Evolutionary conservation across 2,797 vertebrate genomes (phyloP).

Genomic region (Anguilla obscura): DNA sequence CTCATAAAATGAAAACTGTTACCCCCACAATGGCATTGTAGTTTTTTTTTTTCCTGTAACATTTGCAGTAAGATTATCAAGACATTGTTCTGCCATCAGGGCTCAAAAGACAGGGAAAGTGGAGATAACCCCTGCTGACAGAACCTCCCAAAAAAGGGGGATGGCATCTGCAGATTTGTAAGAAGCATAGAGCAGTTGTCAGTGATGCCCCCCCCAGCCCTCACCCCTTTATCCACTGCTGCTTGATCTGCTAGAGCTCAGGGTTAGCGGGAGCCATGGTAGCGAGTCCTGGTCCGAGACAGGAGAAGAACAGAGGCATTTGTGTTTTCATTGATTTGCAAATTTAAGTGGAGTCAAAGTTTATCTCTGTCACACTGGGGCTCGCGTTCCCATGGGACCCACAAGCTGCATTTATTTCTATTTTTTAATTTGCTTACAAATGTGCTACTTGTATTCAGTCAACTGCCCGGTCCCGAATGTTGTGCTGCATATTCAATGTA

Average conservation of each 20-base stretch:
- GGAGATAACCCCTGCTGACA: not conserved
- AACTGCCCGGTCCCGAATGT: not conserved
- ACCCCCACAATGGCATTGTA: not conserved
- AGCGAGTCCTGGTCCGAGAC: not conserved
- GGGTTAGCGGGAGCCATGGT: not conserved
- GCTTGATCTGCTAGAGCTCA: constrained; percentile 17
- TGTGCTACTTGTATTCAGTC: not conserved
- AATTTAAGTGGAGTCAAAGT: constrained; percentile 36
- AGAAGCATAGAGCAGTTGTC: constrained; percentile 4
- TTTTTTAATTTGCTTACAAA: not conserved
- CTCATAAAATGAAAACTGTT: not conserved
- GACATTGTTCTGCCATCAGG: not conserved
- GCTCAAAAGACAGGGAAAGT: constrained; percentile 3
- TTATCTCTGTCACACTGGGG: constrained; percentile 34
- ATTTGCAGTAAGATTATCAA: not conserved
- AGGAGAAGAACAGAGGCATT: constrained; percentile 27
- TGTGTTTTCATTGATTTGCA: constrained; percentile 41
- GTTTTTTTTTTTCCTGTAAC: not conserved
- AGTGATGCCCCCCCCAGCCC: not conserved
- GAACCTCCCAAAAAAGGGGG: not conserved
- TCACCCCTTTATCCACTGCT: not conserved
- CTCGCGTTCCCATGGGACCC: constrained; percentile 4
- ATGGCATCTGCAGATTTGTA: not conserved
- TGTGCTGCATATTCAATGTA: constrained; percentile 12
- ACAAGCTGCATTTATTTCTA: constrained; percentile 4